A percentile compares a stretch with the other conserved stretches of the same genome.
Conservation (phyloP, 2,888 invertebrate species). For the Pandemis corylana region DNA sequence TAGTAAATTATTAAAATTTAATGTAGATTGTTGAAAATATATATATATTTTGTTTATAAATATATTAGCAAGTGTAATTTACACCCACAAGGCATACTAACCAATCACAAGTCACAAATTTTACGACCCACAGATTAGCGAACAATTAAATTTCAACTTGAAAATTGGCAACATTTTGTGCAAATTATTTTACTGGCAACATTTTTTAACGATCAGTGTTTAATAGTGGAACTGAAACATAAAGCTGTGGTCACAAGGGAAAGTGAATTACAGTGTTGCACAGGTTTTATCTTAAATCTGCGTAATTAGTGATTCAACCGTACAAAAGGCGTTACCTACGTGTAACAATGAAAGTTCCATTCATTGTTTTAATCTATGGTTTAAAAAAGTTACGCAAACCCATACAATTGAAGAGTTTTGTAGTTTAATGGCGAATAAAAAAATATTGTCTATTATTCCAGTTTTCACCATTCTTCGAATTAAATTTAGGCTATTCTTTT, state of each 20-base stretch:
- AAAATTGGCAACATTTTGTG: constrained; percentile 28
- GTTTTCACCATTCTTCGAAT: background rate
- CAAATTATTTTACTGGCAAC: constrained; percentile 16
- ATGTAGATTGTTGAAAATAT: background rate
- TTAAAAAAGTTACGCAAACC: constrained; percentile 29
- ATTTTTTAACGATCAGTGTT: constrained; percentile 17
- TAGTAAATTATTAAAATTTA: background rate
- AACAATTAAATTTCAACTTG: constrained; percentile 23
- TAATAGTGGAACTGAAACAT: constrained; percentile 42
- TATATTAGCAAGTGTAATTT: background rate
- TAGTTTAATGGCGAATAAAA: background rate
- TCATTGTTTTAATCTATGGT: constrained; percentile 32
- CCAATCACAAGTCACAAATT: constrained; percentile 7
- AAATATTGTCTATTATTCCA: background rate
- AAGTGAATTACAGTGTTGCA: constrained; percentile 43
- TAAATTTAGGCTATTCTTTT: background rate
- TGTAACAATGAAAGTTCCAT: constrained; percentile 35
- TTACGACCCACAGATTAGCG: constrained; percentile 6
- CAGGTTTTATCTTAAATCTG: constrained; percentile 39
- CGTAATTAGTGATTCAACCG: constrained; percentile 37
- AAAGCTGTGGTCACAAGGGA: constrained; percentile 25
- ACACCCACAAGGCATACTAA: background rate
- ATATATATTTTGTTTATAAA: too few species aligned
- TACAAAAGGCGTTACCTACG: constrained; percentile 33
- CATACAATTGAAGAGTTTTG: constrained; percentile 1